Evolutionary conservation across 2,888 invertebrate species (phyloP).

Genomic region (Limenitis camilla): DNA sequence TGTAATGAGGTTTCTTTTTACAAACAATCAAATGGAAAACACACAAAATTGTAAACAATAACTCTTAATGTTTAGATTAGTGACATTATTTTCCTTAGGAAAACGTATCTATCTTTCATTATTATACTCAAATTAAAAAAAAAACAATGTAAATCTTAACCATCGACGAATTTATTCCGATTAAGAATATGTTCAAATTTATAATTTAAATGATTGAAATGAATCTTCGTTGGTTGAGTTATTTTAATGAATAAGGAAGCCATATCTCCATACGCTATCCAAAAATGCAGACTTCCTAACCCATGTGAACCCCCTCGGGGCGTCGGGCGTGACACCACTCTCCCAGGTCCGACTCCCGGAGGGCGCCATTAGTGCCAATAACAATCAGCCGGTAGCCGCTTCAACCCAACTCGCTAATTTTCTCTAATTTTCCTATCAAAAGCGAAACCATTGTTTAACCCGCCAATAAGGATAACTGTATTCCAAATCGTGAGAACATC

Average conservation of each 20-base stretch:
- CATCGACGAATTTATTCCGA: no score
- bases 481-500: slow-evolving; percentile 57
- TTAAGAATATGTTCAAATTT: no score
- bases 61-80: no score
- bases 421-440: slow-evolving; percentile 74
- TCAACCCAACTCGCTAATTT: slow-evolving; percentile 62
- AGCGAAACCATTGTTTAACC: slow-evolving; percentile 56
- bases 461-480: slow-evolving; percentile 59
- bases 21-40: no score
- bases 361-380: slow-evolving; percentile 70
- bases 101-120: no score
- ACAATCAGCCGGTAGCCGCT: slow-evolving; percentile 68
- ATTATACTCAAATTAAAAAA: no score
- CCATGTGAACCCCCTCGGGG: slow-evolving; percentile 48
- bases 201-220: no score
- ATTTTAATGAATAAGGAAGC: neutral
- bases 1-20: no score
- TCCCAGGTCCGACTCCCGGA: slow-evolving; percentile 55
- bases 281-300: slow-evolving; percentile 23
- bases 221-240: no score
- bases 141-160: no score
- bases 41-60: no score
- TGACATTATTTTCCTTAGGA: no score
- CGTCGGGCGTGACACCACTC: slow-evolving; percentile 62
- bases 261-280: slow-evolving; percentile 8